Conservation (phyloP, 2,888 invertebrate species). For the Rhagophthalmus giganteus region DNA sequence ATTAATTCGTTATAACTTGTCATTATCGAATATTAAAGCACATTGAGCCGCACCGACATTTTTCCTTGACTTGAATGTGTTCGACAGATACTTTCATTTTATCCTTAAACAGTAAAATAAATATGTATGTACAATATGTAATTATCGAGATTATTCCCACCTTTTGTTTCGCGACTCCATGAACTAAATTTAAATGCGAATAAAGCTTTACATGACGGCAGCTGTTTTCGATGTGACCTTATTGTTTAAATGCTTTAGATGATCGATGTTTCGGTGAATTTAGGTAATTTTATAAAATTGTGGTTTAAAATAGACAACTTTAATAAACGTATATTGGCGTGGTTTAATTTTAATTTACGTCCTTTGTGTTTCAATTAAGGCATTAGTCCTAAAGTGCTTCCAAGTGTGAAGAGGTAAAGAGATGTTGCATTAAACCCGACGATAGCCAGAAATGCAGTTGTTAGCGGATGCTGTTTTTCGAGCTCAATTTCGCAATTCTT, state of each 20-base stretch:
- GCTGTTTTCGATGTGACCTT: slow-evolving; percentile 15
- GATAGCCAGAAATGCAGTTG: slow-evolving; percentile 17
- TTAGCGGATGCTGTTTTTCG: no score
- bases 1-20: no score
- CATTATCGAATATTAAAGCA: no score
- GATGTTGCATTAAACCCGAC: slow-evolving; percentile 9
- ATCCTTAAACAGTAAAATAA: slow-evolving; percentile 7
- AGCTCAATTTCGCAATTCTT: no score
- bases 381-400: slow-evolving; percentile 15
- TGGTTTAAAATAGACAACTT: slow-evolving; percentile 17
- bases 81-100: slow-evolving; percentile 16
- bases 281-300: no score
- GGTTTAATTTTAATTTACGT: no score
- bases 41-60: no score
- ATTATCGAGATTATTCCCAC: slow-evolving; percentile 14
- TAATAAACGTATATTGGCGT: no score
- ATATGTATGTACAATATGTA: not conserved
- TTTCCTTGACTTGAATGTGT: no score
- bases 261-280: no score
- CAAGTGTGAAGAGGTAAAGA: slow-evolving; percentile 9
- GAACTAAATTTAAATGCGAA: slow-evolving; percentile 39
- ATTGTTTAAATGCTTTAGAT: no score
- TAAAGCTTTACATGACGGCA: slow-evolving; percentile 19
- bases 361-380: slow-evolving; percentile 4
- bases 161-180: slow-evolving; percentile 18